Conservation (phyloP, 2,888 invertebrate genomes). For the Amblyteles armatorius region DNA sequence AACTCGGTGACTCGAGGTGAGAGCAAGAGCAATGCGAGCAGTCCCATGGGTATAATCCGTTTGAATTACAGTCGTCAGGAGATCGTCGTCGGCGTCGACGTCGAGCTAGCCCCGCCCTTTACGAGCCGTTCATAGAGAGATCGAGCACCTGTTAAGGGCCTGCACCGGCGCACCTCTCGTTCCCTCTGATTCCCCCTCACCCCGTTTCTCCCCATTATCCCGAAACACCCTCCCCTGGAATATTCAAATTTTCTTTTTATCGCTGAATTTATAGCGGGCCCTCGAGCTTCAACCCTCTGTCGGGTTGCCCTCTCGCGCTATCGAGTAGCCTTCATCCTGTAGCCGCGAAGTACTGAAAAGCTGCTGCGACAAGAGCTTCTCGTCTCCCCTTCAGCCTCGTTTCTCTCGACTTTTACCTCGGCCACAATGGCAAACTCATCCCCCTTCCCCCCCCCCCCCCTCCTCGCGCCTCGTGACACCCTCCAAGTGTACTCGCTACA, state of each 20-base stretch:
- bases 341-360: slow-evolving; percentile 37
- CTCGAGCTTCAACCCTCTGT: slow-evolving; percentile 21
- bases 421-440: slow-evolving; percentile 35
- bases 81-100: slow-evolving; percentile 33
- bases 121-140: slow-evolving; percentile 75
- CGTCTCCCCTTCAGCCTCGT: slow-evolving; percentile 23
- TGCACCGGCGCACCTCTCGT: slow-evolving; percentile 11
- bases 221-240: slow-evolving; percentile 10
- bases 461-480: slow-evolving; percentile 32
- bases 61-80: slow-evolving; percentile 78
- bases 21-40: slow-evolving; percentile 22
- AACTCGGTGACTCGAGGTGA: background rate
- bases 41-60: slow-evolving; percentile 80
- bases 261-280: slow-evolving; percentile 51
- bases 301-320: slow-evolving; percentile 26
- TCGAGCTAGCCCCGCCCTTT: slow-evolving; percentile 63
- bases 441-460: background rate
- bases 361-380: slow-evolving; percentile 45
- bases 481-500: slow-evolving; percentile 39
- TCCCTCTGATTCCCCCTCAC: slow-evolving; percentile 8
- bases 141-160: slow-evolving; percentile 77
- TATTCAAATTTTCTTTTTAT: slow-evolving; percentile 59
- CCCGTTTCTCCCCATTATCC: background rate
- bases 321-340: slow-evolving; percentile 26
- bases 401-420: slow-evolving; percentile 19